phyloP scores from a whole-genome alignment of 1,140 invertebrate species.

The Watersipora subatra region DNA sequence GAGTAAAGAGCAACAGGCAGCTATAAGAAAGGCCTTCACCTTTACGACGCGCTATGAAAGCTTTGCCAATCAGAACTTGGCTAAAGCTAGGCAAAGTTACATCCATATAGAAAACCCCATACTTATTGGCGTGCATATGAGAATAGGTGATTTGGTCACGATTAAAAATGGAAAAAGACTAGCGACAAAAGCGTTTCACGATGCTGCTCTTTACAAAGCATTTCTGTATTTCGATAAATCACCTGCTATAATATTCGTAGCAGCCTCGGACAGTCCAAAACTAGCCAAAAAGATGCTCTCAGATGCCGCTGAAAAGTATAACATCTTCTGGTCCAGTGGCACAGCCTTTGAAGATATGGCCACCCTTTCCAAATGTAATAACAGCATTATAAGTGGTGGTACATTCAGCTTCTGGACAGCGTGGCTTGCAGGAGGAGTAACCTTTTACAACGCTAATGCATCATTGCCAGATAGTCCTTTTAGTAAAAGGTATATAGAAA shows the following conservation, averaged over 20 bases:
- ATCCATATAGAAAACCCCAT: neutral
- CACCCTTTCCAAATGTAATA: slow-evolving; percentile 17
- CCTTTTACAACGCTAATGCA: slow-evolving; percentile 20
- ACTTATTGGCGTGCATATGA: neutral
- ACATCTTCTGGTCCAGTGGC: slow-evolving; percentile 1
- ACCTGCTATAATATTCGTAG: neutral
- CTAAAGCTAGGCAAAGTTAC: neutral
- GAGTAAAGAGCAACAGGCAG: neutral
- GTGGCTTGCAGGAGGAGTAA: slow-evolving; percentile 19
- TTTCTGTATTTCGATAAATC: neutral
- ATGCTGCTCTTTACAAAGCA: neutral
- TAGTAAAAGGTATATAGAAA: too few relatives aligned
- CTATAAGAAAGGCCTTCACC: neutral
- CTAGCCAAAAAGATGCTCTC: neutral
- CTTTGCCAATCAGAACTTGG: neutral
- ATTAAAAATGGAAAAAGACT: neutral
- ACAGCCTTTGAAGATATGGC: slow-evolving; percentile 23
- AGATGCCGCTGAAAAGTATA: neutral
- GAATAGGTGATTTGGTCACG: neutral
- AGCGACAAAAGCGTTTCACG: neutral
- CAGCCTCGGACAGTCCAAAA: neutral
- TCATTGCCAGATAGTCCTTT: slow-evolving; percentile 9
- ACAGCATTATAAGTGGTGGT: slow-evolving; percentile 24
- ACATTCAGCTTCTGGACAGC: slow-evolving; percentile 29
- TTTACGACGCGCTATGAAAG: neutral